phyloP scores from a whole-genome alignment of 2,888 invertebrate genomes.

The Drosophila suboccidentalis region DNA sequence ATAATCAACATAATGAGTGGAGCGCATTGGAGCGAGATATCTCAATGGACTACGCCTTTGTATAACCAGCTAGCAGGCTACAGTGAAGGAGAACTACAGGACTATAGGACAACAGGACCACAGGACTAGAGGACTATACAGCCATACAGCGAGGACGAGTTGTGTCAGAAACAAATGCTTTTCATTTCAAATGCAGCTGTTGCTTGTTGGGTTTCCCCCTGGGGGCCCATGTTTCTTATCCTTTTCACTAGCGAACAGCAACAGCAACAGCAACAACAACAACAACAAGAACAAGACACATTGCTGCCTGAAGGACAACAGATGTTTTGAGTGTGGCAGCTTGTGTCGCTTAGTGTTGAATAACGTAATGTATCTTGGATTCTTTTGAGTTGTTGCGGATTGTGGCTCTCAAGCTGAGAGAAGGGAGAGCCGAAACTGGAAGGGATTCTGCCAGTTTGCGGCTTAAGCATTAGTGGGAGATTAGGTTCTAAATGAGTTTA shows the following conservation, averaged over 20 bases:
- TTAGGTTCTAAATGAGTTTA: conserved; percentile 48
- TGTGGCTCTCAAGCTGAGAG: neutral
- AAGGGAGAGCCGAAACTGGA: neutral
- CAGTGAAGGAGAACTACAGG: conserved; percentile 5
- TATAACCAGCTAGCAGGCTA: conserved; percentile 19
- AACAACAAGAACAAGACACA: too few species aligned
- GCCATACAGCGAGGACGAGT: conserved; percentile 63
- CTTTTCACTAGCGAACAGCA: conserved; percentile 38
- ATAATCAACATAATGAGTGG: conserved; percentile 80
- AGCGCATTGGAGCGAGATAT: conserved; percentile 75
- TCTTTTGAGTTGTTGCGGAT: conserved; percentile 26
- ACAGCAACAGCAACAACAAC: conserved; percentile 14
- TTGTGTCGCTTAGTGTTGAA: conserved; percentile 65
- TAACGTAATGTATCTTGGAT: conserved; percentile 70
- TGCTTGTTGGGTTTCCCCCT: conserved; percentile 69
- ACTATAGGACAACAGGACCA: conserved; percentile 26
- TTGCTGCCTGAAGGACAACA: conserved; percentile 68
- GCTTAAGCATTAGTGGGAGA: conserved; percentile 44
- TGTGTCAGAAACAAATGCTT: conserved; percentile 84
- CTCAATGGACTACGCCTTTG: conserved; percentile 68
- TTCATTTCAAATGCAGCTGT: conserved; percentile 81
- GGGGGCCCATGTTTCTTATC: conserved; percentile 64
- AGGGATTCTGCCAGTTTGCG: conserved; percentile 27
- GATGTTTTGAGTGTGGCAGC: conserved; percentile 57
- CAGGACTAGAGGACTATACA: neutral